Evolutionary conservation across 2,113 vertebrate genomes (phyloP).

Genomic region (Heterotis niloticus): DNA sequence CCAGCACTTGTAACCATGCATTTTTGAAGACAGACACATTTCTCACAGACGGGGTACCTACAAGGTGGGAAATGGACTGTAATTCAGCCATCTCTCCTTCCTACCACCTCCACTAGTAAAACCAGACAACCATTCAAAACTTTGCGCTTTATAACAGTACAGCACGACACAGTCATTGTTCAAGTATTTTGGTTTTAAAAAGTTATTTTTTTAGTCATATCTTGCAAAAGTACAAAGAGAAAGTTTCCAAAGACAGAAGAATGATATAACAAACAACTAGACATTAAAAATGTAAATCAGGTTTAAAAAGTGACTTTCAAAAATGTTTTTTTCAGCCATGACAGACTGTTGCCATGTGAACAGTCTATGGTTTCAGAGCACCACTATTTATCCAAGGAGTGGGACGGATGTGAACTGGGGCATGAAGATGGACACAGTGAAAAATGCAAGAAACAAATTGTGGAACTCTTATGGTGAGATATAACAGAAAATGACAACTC

Average conservation of each 20-base stretch:
- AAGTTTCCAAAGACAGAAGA: conserved; percentile 37
- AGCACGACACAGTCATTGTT: conserved; percentile 25
- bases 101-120: conserved; percentile 27
- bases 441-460: background rate
- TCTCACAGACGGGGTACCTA: conserved; percentile 43
- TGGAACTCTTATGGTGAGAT: background rate
- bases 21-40: conserved; percentile 41
- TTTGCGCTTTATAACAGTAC: background rate
- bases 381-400: conserved; percentile 34
- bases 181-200: conserved; percentile 41
- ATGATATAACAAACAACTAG: conserved; percentile 30
- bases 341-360: conserved; percentile 27
- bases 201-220: conserved; percentile 22
- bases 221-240: conserved; percentile 44
- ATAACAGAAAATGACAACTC: background rate
- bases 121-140: conserved; percentile 21
- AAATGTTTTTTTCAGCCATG: conserved; percentile 23
- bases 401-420: background rate
- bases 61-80: conserved; percentile 38
- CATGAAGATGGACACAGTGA: background rate
- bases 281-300: conserved; percentile 26
- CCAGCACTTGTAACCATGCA: conserved; percentile 34
- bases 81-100: conserved; percentile 24
- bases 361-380: conserved; percentile 39
- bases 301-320: conserved; percentile 34